These are phyloP conservation scores for Rhinophrynus dorsalis DNA, from an alignment of 2,797 vertebrate genomes.

Conservation along the genomic window DNA sequence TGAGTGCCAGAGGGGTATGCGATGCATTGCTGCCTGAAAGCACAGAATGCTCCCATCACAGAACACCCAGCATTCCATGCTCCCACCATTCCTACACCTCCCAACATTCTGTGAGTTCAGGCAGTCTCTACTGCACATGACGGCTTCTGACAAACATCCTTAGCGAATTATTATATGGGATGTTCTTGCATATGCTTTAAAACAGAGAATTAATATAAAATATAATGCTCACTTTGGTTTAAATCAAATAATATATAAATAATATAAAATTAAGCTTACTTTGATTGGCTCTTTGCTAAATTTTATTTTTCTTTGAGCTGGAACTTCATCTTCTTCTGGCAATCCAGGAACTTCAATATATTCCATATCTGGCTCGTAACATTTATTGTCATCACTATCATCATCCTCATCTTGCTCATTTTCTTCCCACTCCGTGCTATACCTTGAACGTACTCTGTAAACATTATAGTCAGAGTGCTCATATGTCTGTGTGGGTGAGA, in stretches of 20 bases:
- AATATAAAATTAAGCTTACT: slow-evolving; percentile 67
- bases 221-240: not conserved
- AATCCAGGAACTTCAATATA: slow-evolving; percentile 87
- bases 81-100: too few relatives aligned
- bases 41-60: too few relatives aligned
- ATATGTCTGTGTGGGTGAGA: slow-evolving; percentile 74
- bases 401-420: slow-evolving; percentile 88
- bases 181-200: too few relatives aligned
- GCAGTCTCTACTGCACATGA: too few relatives aligned
- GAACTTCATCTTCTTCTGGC: slow-evolving; percentile 86
- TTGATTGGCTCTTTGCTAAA: slow-evolving; percentile 93
- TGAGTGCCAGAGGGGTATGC: too few relatives aligned
- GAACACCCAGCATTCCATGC: too few relatives aligned
- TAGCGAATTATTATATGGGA: too few relatives aligned
- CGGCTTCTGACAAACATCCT: too few relatives aligned
- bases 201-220: too few relatives aligned
- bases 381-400: slow-evolving; percentile 86
- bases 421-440: slow-evolving; percentile 91
- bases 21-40: too few relatives aligned
- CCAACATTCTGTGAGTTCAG: too few relatives aligned
- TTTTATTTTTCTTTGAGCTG: slow-evolving; percentile 86
- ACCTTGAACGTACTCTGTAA: slow-evolving; percentile 78
- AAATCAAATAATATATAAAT: not conserved
- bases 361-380: slow-evolving; percentile 86
- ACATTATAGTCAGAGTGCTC: slow-evolving; percentile 84